A percentile compares a stretch with the other conserved stretches of the same genome.
Conservation (phyloP, 2,888 invertebrate genomes). For the Sarcophaga variegata region DNA sequence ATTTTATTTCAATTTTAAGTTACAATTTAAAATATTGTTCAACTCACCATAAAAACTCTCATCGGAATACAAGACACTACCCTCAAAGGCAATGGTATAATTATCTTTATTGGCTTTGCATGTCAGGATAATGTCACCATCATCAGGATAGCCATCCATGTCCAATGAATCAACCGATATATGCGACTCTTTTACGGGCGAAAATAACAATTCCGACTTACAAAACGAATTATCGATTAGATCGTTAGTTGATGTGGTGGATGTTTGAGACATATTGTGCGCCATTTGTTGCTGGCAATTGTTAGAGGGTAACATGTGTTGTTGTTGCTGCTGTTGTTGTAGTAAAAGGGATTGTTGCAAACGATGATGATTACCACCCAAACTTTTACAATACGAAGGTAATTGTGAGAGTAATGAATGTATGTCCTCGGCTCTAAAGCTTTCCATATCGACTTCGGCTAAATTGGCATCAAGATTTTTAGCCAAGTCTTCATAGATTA, state of each 20-base stretch:
- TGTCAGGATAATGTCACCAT: conserved; percentile 93
- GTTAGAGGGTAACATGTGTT: conserved; percentile 73
- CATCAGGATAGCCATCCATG: conserved; percentile 89
- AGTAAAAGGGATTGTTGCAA: conserved; percentile 76
- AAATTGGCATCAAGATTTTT: conserved; percentile 95
- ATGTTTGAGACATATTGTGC: conserved; percentile 77
- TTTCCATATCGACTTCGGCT: conserved; percentile 97
- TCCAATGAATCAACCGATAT: conserved; percentile 95
- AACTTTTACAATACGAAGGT: conserved; percentile 88
- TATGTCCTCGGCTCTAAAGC: conserved; percentile 95
- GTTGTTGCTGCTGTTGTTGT: conserved; percentile 72
- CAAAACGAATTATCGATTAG: conserved; percentile 92
- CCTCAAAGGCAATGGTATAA: conserved; percentile 97
- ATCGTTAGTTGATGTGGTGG: conserved; percentile 84
- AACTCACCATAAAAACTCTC: conserved; percentile 87
- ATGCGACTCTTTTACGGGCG: conserved; percentile 91
- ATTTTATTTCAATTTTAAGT: neutral
- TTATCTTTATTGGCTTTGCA: conserved; percentile 97
- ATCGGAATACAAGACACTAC: conserved; percentile 92
- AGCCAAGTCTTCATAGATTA: conserved; percentile 90
- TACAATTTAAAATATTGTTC: neutral
- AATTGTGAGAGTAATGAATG: conserved; percentile 91
- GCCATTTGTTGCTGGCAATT: conserved; percentile 68
- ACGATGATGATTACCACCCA: conserved; percentile 79
- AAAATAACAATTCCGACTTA: conserved; percentile 95